Evolutionary conservation across 1,140 invertebrate genomes (phyloP), one percentile per base, ranked within the genome.

Genomic region (Danaus melanippus): DNA sequence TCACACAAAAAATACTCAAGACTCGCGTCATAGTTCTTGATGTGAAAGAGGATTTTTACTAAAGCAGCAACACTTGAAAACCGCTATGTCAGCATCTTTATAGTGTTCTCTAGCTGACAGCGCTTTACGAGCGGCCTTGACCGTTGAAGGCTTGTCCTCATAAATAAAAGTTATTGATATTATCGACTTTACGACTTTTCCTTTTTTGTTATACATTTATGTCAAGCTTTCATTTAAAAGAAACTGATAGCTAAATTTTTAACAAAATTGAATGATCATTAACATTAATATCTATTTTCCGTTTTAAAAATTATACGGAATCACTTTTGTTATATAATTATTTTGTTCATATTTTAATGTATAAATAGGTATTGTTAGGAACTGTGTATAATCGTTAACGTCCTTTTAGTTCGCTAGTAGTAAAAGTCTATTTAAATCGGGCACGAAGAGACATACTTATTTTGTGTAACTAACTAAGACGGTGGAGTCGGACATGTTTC

Each of bases 401-500:
- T 7, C 7, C 32, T 4, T 15, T 15, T n/a, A 49, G 1, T 40
- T n/a, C 47, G 21, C 21, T 32, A 40, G 48, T 58, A 43, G 56
- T 58, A 58, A 58, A 58, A 58, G 51, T 44, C 40, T 43, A 32
- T 42, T 54, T 53, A 39, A 53, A 53, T 45, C 42, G 42, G 42
- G 44, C 47, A 48, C 46, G 39, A 10, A 42, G 46, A 46, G 54
- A 58, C 52, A 55, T 54, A 52, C 46, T 42, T 51, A 58, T 58
- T 60, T 47, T 42, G 41, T 56, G 53, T 51, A 58, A 57, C 46
- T 46, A 44, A 32, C 21, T 32, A 32, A 32, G 21, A 32, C 21
- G 21, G 21, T 32, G 21, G 21, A 51, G 55, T 58, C 55, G 53
- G 49, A 54, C 57, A 64, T 64, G 50, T 62, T 59, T 60, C 62